Evolutionary conservation across 1,140 invertebrate species (phyloP).

Genomic region (Drosophila suzukii): DNA sequence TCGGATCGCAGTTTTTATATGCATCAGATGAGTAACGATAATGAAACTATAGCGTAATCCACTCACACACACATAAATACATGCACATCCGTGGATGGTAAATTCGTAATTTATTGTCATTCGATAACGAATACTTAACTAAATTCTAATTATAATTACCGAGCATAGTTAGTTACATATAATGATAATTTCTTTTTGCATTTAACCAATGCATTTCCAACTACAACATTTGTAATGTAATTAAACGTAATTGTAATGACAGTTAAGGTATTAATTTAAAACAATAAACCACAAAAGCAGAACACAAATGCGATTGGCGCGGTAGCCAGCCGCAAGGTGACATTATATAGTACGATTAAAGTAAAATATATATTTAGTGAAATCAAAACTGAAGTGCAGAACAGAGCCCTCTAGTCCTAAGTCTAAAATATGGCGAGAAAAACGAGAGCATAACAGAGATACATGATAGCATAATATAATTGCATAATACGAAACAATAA

Average conservation of each 20-base stretch:
- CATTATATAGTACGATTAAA: constrained; percentile 47
- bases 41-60: constrained; percentile 39
- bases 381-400: constrained; percentile 68
- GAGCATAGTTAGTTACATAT: constrained; percentile 65
- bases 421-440: constrained; percentile 53
- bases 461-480: constrained; percentile 46
- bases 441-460: constrained; percentile 40
- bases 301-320: constrained; percentile 17
- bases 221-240: constrained; percentile 70
- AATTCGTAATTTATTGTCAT: constrained; percentile 72
- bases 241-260: constrained; percentile 70
- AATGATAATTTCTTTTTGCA: constrained; percentile 70
- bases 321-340: constrained; percentile 21
- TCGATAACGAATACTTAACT: constrained; percentile 61
- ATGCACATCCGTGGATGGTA: constrained; percentile 13
- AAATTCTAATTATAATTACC: constrained; percentile 54
- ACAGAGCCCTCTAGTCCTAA: constrained; percentile 72
- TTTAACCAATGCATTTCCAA: constrained; percentile 80
- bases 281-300: constrained; percentile 30
- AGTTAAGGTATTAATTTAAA: constrained; percentile 62
- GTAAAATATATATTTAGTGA: constrained; percentile 73
- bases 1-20: constrained; percentile 49
- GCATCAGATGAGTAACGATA: constrained; percentile 28
- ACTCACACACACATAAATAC: constrained; percentile 7
- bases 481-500: constrained; percentile 62